These are phyloP conservation scores for Caracal caracal DNA, from an alignment of 2,113 vertebrate genomes.

Conservation along the genomic window DNA sequence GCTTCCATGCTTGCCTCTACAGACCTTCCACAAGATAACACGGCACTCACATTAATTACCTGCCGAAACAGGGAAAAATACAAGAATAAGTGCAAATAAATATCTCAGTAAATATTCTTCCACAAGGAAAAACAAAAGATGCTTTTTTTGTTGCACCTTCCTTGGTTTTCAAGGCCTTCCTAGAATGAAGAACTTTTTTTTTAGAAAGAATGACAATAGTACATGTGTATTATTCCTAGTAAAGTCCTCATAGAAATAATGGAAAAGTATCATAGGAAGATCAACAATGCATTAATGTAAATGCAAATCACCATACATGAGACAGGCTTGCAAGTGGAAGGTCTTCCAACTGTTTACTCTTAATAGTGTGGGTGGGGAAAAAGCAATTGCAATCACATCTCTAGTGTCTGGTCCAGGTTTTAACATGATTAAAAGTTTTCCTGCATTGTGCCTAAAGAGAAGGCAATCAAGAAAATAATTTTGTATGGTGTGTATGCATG, in stretches of 20 bases:
- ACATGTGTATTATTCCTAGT: not conserved
- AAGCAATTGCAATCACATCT: not conserved
- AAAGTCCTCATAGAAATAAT: not conserved
- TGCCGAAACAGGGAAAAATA: not conserved
- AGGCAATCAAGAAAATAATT: not conserved
- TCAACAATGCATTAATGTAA: not conserved
- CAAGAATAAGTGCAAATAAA: not conserved
- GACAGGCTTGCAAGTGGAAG: not conserved
- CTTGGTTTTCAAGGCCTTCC: not conserved
- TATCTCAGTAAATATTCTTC: not conserved
- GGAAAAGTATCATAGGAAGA: not conserved
- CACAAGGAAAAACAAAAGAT: not conserved
- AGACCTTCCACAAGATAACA: not conserved
- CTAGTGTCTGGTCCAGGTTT: not conserved
- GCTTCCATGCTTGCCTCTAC: not conserved
- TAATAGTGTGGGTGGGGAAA: not conserved
- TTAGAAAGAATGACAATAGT: not conserved
- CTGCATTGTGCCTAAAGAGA: not conserved
- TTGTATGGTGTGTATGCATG: not conserved
- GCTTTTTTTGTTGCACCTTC: not conserved
- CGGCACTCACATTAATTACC: not conserved
- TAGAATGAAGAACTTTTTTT: not conserved
- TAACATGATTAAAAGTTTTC: constrained; percentile 1
- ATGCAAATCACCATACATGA: not conserved
- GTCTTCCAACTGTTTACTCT: not conserved